Evolutionary conservation across 2,888 invertebrate species (phyloP).

Genomic region (Diarsia brunnea): DNA sequence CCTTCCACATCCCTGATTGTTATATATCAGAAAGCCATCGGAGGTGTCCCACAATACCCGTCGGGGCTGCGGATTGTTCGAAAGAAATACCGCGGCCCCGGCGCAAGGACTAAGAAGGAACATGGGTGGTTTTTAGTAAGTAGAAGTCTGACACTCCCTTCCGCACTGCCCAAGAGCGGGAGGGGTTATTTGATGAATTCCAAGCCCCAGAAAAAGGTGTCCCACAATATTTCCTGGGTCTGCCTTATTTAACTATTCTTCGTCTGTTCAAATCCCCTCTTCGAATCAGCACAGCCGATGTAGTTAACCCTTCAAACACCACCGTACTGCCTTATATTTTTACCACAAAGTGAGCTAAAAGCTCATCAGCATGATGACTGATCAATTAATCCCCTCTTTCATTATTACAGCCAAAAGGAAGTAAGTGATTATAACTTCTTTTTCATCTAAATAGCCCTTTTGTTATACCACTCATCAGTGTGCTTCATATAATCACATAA

Average conservation of each 20-base stretch:
- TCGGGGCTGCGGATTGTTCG: too few relatives aligned
- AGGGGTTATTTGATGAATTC: too few relatives aligned
- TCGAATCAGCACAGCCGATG: neutral
- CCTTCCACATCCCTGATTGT: neutral
- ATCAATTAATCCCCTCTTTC: slow-evolving; percentile 29
- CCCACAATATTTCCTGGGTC: neutral
- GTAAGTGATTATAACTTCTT: slow-evolving; percentile 37
- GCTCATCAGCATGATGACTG: neutral
- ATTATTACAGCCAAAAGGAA: slow-evolving; percentile 27
- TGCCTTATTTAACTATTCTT: neutral
- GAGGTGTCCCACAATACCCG: neutral
- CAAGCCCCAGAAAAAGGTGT: too few relatives aligned
- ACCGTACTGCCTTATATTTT: neutral
- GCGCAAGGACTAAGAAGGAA: too few relatives aligned
- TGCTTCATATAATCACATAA: slow-evolving; percentile 32
- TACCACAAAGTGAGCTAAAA: neutral
- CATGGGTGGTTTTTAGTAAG: too few relatives aligned
- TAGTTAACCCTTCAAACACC: neutral
- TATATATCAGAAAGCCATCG: neutral
- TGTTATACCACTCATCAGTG: slow-evolving; percentile 48
- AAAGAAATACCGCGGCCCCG: too few relatives aligned
- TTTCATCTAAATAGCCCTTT: slow-evolving; percentile 46
- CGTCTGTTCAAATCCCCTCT: neutral
- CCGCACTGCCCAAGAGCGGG: too few relatives aligned
- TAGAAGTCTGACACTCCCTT: too few relatives aligned